Conservation (phyloP, 2,113 vertebrate species). For the Meleagris gallopavo region DNA sequence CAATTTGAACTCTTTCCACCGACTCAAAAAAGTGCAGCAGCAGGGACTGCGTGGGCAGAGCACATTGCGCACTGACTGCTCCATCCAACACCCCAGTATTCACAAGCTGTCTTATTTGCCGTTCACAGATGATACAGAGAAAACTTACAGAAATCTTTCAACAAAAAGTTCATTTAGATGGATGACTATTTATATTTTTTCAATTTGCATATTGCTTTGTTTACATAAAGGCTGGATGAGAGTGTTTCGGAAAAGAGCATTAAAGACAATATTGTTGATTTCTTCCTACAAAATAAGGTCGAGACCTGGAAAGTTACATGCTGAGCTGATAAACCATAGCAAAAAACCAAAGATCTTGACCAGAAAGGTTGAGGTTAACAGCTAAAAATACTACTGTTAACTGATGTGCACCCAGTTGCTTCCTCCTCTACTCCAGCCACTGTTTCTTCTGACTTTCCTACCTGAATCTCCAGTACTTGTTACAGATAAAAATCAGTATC, state of each 20-base stretch:
- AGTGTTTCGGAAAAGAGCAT: background rate
- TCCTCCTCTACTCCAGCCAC: background rate
- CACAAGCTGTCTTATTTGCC: background rate
- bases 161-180: background rate
- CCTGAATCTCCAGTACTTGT: background rate
- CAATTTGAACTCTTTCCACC: background rate
- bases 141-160: background rate
- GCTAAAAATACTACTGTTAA: background rate
- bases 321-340: background rate
- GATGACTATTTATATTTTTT: background rate
- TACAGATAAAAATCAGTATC: background rate
- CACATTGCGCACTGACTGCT: accelerated
- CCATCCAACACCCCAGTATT: background rate
- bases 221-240: background rate
- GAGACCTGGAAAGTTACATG: background rate
- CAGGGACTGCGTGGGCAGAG: conserved; percentile 30
- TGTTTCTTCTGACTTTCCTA: background rate
- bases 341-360: background rate
- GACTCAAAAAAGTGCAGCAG: background rate
- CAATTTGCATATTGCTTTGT: background rate
- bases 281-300: background rate
- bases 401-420: background rate
- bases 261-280: background rate
- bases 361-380: background rate
- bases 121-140: background rate